Evolutionary conservation across 2,888 invertebrate genomes (phyloP).

Genomic region (Ditula angustiorana): DNA sequence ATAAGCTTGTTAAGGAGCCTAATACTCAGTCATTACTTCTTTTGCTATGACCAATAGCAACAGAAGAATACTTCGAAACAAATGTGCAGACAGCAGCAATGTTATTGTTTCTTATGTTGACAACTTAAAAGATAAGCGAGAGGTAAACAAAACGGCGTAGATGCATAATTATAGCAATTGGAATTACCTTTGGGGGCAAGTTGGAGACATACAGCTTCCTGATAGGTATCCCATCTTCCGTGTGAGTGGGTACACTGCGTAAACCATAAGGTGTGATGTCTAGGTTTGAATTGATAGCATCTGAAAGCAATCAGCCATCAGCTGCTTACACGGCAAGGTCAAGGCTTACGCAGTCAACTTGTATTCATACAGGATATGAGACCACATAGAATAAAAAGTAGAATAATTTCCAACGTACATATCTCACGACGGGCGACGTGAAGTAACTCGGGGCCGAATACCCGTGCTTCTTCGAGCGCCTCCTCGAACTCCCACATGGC

Average conservation of each 20-base stretch:
- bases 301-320: constrained; percentile 53
- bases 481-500: constrained; percentile 71
- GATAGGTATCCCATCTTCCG: constrained; percentile 85
- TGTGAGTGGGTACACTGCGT: constrained; percentile 76
- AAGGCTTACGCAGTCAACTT: neutral
- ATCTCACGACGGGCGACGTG: constrained; percentile 70
- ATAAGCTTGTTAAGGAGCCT: too few relatives aligned
- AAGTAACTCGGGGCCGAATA: constrained; percentile 68
- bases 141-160: neutral
- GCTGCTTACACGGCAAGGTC: constrained; percentile 7
- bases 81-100: constrained; percentile 17
- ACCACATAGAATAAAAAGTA: constrained; percentile 29
- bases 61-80: neutral
- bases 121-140: constrained; percentile 14
- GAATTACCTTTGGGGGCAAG: constrained; percentile 82
- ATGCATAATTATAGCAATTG: constrained; percentile 17
- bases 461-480: constrained; percentile 59
- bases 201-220: constrained; percentile 86
- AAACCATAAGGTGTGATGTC: constrained; percentile 59
- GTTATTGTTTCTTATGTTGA: constrained; percentile 8
- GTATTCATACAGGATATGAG: neutral
- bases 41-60: too few relatives aligned
- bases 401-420: constrained; percentile 55
- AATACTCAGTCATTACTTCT: too few relatives aligned
- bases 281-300: constrained; percentile 62